Conservation (phyloP, 2,797 vertebrate genomes). For the Epinephelus malabaricus region DNA sequence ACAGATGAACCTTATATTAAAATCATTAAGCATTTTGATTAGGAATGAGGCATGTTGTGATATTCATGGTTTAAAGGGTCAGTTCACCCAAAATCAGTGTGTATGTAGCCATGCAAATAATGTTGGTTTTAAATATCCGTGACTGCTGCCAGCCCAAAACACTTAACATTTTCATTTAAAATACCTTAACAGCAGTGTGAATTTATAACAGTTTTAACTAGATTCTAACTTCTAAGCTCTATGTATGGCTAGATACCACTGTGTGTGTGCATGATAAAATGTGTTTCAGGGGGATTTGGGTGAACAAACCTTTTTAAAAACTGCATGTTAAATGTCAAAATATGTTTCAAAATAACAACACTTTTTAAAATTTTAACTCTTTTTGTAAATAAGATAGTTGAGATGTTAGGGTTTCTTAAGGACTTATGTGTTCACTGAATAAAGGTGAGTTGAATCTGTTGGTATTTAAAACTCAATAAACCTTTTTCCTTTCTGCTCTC, state of each 20-base stretch:
- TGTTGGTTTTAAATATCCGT: not conserved
- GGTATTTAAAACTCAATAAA: not conserved
- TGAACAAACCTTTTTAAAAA: not conserved
- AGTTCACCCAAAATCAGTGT: not conserved
- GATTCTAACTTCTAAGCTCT: not conserved
- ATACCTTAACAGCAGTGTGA: not conserved
- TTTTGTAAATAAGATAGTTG: not conserved
- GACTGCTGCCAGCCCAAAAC: too few species aligned
- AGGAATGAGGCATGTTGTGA: not conserved
- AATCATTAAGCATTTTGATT: not conserved
- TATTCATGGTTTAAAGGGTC: not conserved
- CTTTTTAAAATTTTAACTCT: too few species aligned
- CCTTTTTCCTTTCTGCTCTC: too few species aligned
- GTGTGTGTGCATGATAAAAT: not conserved
- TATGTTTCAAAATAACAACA: not conserved
- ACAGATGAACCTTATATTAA: not conserved
- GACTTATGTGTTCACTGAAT: not conserved
- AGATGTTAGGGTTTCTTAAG: not conserved
- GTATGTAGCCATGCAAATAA: not conserved
- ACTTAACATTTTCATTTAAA: not conserved
- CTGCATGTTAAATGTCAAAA: not conserved
- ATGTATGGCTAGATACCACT: not conserved
- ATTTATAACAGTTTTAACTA: not conserved
- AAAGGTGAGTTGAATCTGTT: not conserved
- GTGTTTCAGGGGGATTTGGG: not conserved